Evolutionary conservation across 1,140 invertebrate species (phyloP).

Genomic region (Bombus breviceps): DNA sequence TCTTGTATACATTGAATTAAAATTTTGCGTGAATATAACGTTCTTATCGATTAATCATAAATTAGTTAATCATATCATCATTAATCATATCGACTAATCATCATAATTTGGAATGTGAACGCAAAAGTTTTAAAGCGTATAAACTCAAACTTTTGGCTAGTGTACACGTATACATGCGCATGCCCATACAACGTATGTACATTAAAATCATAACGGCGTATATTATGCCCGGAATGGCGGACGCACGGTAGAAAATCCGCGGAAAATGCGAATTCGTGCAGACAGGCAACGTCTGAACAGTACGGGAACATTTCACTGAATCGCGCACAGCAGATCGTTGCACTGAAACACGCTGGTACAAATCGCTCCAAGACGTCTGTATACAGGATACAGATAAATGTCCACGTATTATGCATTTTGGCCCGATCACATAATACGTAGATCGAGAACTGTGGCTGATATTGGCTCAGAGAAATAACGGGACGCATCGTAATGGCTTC

Average conservation of each 20-base stretch:
- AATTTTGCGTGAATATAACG: too few relatives aligned
- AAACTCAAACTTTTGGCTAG: not conserved
- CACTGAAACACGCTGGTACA: not conserved
- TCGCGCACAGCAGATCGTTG: not conserved
- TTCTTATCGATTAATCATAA: too few relatives aligned
- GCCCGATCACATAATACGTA: not conserved
- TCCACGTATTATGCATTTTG: not conserved
- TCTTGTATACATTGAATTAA: too few relatives aligned
- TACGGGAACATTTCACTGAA: constrained; percentile 1
- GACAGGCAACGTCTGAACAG: not conserved
- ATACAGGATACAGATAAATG: not conserved
- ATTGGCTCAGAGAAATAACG: not conserved
- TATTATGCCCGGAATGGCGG: constrained; percentile 20
- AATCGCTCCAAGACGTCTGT: constrained; percentile 10
- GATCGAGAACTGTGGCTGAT: not conserved
- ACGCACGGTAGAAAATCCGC: not conserved
- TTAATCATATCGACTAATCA: too few relatives aligned
- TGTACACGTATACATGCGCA: not conserved
- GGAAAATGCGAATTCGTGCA: not conserved
- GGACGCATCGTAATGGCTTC: not conserved
- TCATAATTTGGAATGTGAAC: too few relatives aligned
- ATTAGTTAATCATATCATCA: too few relatives aligned
- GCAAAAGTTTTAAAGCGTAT: not conserved
- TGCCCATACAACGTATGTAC: not conserved
- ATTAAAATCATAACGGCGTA: constrained; percentile 34